Conservation (phyloP, 2,113 vertebrate genomes). For the Lanius collurio region DNA sequence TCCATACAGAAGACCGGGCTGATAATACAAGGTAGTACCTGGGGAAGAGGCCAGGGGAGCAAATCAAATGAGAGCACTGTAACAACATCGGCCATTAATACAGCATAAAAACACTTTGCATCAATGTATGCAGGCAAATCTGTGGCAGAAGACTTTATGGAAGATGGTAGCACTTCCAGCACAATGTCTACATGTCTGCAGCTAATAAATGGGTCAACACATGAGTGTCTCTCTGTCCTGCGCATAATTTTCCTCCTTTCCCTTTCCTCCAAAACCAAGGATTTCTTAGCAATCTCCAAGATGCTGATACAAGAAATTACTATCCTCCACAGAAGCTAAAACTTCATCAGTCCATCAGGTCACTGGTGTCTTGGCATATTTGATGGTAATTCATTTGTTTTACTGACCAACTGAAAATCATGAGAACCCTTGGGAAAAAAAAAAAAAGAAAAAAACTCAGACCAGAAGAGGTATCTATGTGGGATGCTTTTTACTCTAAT, state of each 20-base stretch:
- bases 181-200: background rate
- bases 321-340: background rate
- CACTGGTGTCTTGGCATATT: background rate
- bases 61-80: background rate
- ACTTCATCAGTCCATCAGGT: background rate
- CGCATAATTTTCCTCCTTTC: background rate
- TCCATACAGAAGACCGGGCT: constrained; percentile 88
- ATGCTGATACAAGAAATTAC: background rate
- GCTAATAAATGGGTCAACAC: background rate
- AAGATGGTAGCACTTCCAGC: background rate
- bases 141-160: background rate
- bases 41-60: background rate
- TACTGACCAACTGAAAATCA: background rate
- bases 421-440: background rate
- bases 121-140: accelerated
- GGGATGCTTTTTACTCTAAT: background rate
- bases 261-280: background rate
- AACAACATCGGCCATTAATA: background rate
- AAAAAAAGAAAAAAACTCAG: background rate
- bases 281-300: background rate
- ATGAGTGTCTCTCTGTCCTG: background rate
- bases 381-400: background rate
- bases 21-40: constrained; percentile 93
- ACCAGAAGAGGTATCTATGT: background rate
- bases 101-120: background rate